Evolutionary conservation across 2,888 invertebrate genomes (phyloP).

Genomic region (Meliscaeva auricollis): DNA sequence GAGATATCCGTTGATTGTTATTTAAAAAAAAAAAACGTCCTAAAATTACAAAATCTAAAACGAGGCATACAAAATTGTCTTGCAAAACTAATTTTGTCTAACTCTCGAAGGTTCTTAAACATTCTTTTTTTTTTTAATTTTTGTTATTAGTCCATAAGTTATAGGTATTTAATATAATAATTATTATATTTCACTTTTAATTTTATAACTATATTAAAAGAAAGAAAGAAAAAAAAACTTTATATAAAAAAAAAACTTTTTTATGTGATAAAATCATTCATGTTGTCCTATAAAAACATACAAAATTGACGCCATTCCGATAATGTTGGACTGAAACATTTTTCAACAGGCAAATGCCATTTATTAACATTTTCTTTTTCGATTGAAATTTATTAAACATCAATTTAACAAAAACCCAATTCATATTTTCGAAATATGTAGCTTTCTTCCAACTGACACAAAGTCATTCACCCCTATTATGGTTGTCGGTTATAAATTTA

Average conservation of each 20-base stretch:
- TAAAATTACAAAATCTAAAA: conserved; percentile 23
- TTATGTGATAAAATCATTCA: conserved; percentile 71
- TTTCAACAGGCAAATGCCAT: neutral
- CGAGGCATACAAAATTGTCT: neutral
- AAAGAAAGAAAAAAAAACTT: conserved; percentile 6
- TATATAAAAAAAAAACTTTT: conserved; percentile 38
- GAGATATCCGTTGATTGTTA: conserved; percentile 21
- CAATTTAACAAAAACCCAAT: too few relatives aligned
- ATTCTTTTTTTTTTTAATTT: conserved; percentile 16
- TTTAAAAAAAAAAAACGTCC: conserved; percentile 32
- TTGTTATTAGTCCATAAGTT: conserved; percentile 30
- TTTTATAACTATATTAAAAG: conserved; percentile 22
- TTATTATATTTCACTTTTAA: conserved; percentile 29
- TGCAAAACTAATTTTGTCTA: neutral
- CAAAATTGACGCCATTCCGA: neutral
- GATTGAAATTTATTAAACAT: too few relatives aligned
- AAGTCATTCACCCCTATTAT: too few relatives aligned
- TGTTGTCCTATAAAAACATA: conserved; percentile 49
- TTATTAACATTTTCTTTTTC: too few relatives aligned
- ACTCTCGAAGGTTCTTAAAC: conserved; percentile 12
- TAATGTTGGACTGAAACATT: conserved; percentile 1
- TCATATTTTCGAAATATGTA: too few relatives aligned
- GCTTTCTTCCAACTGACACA: too few relatives aligned
- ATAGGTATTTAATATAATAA: conserved; percentile 29
- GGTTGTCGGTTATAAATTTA: too few relatives aligned